phyloP scores from a whole-genome alignment of 2,113 vertebrate species.

The Oxyruncus cristatus region DNA sequence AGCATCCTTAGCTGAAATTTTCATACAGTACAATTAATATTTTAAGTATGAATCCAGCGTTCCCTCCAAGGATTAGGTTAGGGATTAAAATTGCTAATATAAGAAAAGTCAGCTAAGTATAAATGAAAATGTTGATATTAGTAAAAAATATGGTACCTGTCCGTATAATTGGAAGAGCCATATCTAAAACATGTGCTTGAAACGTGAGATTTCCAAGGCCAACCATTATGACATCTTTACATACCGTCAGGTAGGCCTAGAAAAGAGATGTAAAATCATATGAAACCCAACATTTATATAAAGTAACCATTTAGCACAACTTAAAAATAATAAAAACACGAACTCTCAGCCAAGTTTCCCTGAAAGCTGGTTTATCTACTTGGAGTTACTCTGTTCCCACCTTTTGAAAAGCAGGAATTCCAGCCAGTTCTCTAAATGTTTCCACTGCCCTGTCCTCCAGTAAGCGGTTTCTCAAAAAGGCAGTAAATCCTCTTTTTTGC shows the following conservation, averaged over 20 bases:
- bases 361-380: neutral
- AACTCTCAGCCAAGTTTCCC: neutral
- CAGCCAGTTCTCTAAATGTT: neutral
- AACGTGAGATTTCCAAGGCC: slow-evolving; percentile 80
- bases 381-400: neutral
- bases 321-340: neutral
- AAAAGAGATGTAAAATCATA: neutral
- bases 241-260: slow-evolving; percentile 83
- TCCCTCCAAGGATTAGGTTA: neutral
- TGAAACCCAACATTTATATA: neutral
- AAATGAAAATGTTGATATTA: neutral
- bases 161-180: slow-evolving; percentile 75
- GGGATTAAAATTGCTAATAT: neutral
- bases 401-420: neutral
- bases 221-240: slow-evolving; percentile 83
- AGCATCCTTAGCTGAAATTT: neutral
- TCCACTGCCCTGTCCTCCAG: neutral
- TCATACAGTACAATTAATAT: neutral
- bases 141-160: slow-evolving; percentile 70
- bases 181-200: slow-evolving; percentile 77
- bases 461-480: neutral
- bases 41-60: neutral
- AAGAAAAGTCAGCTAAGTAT: neutral
- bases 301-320: neutral
- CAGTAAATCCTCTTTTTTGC: neutral